phyloP scores from a whole-genome alignment of 2,888 invertebrate genomes.

The Hirtodrosophila duncani region DNA sequence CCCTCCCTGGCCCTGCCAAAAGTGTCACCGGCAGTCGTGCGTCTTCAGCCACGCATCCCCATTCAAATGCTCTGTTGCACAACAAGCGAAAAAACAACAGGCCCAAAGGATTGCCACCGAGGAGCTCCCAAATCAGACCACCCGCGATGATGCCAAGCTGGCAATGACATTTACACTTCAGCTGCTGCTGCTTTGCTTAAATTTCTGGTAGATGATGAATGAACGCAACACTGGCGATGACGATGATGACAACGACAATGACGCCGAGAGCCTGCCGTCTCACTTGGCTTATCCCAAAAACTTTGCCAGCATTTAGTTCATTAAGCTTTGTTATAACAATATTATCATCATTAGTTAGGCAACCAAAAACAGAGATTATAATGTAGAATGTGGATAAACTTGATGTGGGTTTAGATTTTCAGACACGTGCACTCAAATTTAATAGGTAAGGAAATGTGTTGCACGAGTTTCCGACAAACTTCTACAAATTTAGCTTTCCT shows the following conservation, averaged over 20 bases:
- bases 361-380: too few relatives aligned
- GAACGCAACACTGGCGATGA: constrained; percentile 34
- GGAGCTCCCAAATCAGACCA: background rate
- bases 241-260: too few relatives aligned
- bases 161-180: constrained; percentile 70
- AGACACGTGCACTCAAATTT: too few relatives aligned
- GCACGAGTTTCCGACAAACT: too few relatives aligned
- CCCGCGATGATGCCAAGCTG: constrained; percentile 27
- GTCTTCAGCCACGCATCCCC: constrained; percentile 43
- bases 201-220: constrained; percentile 61
- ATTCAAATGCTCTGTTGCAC: constrained; percentile 31
- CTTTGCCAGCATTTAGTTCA: constrained; percentile 45
- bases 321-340: constrained; percentile 41
- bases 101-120: constrained; percentile 4
- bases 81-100: constrained; percentile 30
- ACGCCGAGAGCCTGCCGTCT: too few relatives aligned
- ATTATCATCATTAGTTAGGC: constrained; percentile 3
- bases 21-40: constrained; percentile 68
- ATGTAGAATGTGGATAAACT: background rate
- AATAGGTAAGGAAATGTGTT: too few relatives aligned
- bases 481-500: too few relatives aligned
- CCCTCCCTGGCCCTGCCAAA: constrained; percentile 13
- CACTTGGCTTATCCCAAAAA: constrained; percentile 31
- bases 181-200: constrained; percentile 54
- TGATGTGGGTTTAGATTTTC: constrained; percentile 1